A percentile compares a stretch with the other conserved stretches of the same genome.
phyloP scores from a whole-genome alignment of 2,113 vertebrate genomes.

The Anarrhichthys ocellatus region DNA sequence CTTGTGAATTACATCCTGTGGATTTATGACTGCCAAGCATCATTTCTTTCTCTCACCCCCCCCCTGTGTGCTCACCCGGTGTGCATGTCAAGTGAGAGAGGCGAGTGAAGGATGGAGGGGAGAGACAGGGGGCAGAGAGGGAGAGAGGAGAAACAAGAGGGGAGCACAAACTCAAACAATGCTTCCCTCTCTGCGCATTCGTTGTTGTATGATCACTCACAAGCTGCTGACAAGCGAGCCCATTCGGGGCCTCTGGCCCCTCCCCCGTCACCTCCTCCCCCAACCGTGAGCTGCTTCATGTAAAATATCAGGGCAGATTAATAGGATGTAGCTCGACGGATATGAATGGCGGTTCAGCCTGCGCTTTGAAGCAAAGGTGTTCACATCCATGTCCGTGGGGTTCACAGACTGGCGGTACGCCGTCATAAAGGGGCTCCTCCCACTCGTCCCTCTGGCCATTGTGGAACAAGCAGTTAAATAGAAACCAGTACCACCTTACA shows the following conservation, averaged over 20 bases:
- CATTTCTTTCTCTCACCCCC: constrained; percentile 65
- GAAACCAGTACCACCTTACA: not conserved
- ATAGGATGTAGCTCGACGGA: constrained; percentile 40
- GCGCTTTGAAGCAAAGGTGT: constrained; percentile 30
- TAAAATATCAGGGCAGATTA: constrained; percentile 64
- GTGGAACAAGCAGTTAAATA: constrained; percentile 18
- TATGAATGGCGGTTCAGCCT: constrained; percentile 51
- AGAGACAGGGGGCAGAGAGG: constrained; percentile 27
- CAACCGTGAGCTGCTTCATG: constrained; percentile 46
- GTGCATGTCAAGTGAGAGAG: constrained; percentile 57
- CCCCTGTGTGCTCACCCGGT: constrained; percentile 37
- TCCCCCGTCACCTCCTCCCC: constrained; percentile 37
- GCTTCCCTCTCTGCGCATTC: constrained; percentile 49
- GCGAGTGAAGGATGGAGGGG: constrained; percentile 41
- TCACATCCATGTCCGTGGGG: constrained; percentile 10
- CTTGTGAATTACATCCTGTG: constrained; percentile 73
- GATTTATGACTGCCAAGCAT: constrained; percentile 77
- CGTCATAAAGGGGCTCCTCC: not conserved
- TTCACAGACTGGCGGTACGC: constrained; percentile 19
- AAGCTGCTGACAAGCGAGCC: constrained; percentile 62
- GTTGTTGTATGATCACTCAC: constrained; percentile 60
- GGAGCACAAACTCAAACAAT: constrained; percentile 63
- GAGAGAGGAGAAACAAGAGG: constrained; percentile 57
- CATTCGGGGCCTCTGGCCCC: constrained; percentile 33
- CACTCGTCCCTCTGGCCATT: not conserved